These are phyloP conservation scores for Drosophila multiciliata DNA, from an alignment of 2,888 invertebrate species.

Conservation along the genomic window DNA sequence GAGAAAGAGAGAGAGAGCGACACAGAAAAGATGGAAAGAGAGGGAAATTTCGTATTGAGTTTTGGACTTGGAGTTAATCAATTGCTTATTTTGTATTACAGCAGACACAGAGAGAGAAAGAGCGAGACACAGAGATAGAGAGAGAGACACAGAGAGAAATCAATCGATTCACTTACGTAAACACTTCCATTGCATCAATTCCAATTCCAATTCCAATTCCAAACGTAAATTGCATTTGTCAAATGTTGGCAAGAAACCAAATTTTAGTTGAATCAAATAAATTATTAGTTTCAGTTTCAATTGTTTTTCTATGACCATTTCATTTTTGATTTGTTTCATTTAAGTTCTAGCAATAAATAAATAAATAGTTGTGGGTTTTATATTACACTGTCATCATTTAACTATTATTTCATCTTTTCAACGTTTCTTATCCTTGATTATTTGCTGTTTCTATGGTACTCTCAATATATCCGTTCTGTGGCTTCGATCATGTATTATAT, in stretches of 20 bases:
- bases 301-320: background rate
- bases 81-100: background rate
- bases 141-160: background rate
- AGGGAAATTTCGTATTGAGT: background rate
- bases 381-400: background rate
- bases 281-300: background rate
- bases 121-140: background rate
- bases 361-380: background rate
- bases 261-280: background rate
- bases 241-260: background rate
- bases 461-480: background rate
- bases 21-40: background rate
- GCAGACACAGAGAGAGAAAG: background rate
- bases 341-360: background rate
- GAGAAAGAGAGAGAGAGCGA: background rate
- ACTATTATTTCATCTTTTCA: background rate
- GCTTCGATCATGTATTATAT: background rate
- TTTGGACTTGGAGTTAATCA: background rate
- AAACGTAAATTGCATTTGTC: background rate
- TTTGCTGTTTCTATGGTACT: background rate
- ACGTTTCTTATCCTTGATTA: background rate
- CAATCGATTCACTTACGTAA: background rate
- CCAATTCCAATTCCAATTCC: background rate
- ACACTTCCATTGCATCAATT: background rate
- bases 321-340: too few relatives aligned